Evolutionary conservation across 2,113 vertebrate genomes (phyloP).

Genomic region (Phaetusa simplex): DNA sequence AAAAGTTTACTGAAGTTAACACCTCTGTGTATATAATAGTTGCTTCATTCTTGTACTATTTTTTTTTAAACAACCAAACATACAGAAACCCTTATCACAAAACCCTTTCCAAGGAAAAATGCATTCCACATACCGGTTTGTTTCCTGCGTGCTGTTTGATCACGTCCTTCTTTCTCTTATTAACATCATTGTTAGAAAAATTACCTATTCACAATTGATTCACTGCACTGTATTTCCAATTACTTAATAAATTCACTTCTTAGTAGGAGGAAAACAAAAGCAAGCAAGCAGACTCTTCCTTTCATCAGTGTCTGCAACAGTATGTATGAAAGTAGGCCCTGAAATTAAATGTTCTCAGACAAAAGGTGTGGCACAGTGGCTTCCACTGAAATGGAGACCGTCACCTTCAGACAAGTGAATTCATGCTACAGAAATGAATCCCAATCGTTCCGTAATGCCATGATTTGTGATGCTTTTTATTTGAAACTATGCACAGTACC

Average conservation of each 20-base stretch:
- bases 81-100: not conserved
- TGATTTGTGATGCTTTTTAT: not conserved
- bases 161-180: not conserved
- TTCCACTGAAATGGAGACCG: not conserved
- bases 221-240: not conserved
- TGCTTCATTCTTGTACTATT: not conserved
- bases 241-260: not conserved
- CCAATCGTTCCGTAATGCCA: not conserved
- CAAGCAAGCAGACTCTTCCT: not conserved
- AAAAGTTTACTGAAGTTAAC: constrained; percentile 68
- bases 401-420: not conserved
- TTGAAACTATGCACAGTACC: not conserved
- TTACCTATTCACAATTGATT: not conserved
- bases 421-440: not conserved
- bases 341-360: not conserved
- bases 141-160: not conserved
- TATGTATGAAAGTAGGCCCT: not conserved
- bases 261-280: not conserved
- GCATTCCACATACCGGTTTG: not conserved
- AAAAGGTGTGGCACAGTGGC: not conserved
- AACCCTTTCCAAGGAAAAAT: not conserved
- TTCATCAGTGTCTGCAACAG: not conserved
- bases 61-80: not conserved
- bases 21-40: constrained; percentile 14
- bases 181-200: not conserved